These are phyloP conservation scores for Rhyacophila brunnea DNA, from an alignment of 1,140 invertebrate genomes.

Conservation along the genomic window DNA sequence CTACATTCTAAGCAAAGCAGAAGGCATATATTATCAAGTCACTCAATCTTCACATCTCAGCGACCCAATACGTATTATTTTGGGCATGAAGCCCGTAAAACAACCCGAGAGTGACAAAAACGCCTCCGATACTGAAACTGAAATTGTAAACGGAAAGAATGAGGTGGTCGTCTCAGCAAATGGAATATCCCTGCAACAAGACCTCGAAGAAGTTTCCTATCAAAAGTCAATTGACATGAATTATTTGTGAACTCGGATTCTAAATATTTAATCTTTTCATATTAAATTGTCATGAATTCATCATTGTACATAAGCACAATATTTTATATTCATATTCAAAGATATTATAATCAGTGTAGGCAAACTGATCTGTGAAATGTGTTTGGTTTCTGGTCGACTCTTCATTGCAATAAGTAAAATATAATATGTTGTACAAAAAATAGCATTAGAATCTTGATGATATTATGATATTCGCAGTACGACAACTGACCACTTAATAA, in stretches of 20 bases:
- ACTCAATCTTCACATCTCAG: conserved; percentile 67
- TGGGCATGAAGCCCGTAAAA: conserved; percentile 57
- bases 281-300: background rate
- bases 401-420: too few relatives aligned
- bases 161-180: conserved; percentile 7
- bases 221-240: conserved; percentile 54
- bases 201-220: conserved; percentile 55
- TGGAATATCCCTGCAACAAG: conserved; percentile 30
- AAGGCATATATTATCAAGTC: conserved; percentile 86
- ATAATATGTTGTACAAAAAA: too few relatives aligned
- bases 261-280: background rate
- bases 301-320: too few relatives aligned
- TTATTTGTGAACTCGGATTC: conserved; percentile 42
- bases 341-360: too few relatives aligned
- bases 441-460: too few relatives aligned
- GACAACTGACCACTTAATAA: too few relatives aligned
- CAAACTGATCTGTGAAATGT: too few relatives aligned
- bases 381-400: too few relatives aligned
- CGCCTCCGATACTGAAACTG: conserved; percentile 17
- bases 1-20: conserved; percentile 77
- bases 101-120: conserved; percentile 33
- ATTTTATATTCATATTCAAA: too few relatives aligned
- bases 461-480: too few relatives aligned
- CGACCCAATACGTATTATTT: conserved; percentile 64
- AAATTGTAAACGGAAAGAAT: conserved; percentile 2